phyloP scores from a whole-genome alignment of 2,797 vertebrate genomes.

The Silurus lanzhouensis region DNA sequence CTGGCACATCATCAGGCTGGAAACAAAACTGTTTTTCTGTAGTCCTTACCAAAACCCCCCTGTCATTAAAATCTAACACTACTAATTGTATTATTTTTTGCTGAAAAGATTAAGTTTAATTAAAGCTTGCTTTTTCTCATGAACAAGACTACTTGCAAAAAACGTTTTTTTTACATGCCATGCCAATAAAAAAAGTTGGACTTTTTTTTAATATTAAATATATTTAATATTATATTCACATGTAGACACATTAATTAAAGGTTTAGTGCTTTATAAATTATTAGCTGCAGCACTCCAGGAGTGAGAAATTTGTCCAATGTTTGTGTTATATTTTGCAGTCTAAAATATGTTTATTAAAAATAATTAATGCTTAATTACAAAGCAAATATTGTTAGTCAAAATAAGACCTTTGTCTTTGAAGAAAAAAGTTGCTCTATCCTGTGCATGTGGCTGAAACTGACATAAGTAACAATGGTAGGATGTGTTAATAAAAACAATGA shows the following conservation, averaged over 20 bases:
- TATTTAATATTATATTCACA: no score
- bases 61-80: not conserved
- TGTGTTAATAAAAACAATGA: not conserved
- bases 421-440: not conserved
- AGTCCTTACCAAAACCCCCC: not conserved
- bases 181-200: not conserved
- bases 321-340: not conserved
- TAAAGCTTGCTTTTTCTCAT: not conserved
- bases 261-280: not conserved
- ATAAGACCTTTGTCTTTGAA: not conserved
- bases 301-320: not conserved
- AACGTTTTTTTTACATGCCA: not conserved
- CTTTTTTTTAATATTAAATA: not conserved
- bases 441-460: not conserved
- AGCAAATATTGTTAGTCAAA: not conserved
- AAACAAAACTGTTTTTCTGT: not conserved
- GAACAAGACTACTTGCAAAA: not conserved
- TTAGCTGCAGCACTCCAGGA: not conserved
- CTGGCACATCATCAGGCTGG: not conserved
- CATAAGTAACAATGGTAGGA: not conserved
- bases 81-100: not conserved
- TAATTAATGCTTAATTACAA: not conserved
- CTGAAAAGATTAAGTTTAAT: not conserved
- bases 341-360: not conserved
- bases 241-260: not conserved